A percentile compares a stretch with the other conserved stretches of the same genome.
Conservation (phyloP, 2,888 invertebrate genomes). For the Dascillus cervinus region DNA sequence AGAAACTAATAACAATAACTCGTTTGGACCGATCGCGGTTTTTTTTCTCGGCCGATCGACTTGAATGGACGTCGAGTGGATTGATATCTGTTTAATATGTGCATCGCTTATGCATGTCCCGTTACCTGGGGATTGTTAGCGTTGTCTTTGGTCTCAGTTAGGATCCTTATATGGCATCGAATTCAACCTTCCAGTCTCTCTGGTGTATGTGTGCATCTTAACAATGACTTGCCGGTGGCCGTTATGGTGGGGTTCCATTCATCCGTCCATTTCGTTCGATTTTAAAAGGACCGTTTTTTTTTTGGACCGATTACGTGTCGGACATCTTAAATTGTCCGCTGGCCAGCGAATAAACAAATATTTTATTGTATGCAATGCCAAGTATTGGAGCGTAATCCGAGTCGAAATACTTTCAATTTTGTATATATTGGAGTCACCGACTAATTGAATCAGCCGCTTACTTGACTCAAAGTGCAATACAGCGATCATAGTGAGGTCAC, state of each 20-base stretch:
- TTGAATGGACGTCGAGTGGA: conserved; percentile 17
- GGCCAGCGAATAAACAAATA: no score
- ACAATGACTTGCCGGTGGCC: conserved; percentile 8
- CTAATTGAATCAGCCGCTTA: no score
- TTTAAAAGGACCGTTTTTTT: no score
- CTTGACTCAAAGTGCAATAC: no score
- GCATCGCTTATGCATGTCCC: conserved; percentile 18
- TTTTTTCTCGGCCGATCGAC: conserved; percentile 12
- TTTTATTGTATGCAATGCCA: no score
- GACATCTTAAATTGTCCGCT: no score
- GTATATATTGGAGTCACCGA: no score
- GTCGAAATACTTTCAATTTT: no score
- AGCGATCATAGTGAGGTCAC: no score
- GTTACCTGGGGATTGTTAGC: conserved; percentile 12
- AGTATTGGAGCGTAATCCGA: no score
- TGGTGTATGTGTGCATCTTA: no score
- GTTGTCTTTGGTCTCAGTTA: conserved; percentile 7
- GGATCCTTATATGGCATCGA: conserved; percentile 15
- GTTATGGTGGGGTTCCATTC: conserved; percentile 5
- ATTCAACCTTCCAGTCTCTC: conserved; percentile 11
- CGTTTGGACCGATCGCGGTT: conserved; percentile 8
- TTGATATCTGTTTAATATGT: conserved; percentile 22
- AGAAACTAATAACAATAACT: conserved; percentile 11
- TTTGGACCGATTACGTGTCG: no score
- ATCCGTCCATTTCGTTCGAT: conserved; percentile 10